A percentile compares a stretch with the other conserved stretches of the same genome.
Conservation (phyloP, 2,888 invertebrate genomes). For the Torymus texanus region DNA sequence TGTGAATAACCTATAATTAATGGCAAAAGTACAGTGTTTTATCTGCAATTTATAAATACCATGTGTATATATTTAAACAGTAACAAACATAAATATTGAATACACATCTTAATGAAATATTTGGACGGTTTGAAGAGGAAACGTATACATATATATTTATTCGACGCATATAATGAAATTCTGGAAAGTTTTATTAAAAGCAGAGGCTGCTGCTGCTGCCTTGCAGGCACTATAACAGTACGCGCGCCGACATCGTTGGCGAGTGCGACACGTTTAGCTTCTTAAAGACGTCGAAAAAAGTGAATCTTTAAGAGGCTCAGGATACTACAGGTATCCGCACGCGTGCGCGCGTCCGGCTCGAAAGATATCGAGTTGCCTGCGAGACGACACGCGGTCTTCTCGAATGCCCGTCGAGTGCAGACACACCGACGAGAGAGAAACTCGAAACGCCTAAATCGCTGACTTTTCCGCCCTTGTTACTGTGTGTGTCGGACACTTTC, state of each 20-base stretch:
- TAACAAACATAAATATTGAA: too few relatives aligned
- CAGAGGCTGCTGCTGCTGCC: neutral
- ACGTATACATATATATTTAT: too few relatives aligned
- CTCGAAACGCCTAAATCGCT: conserved; percentile 73
- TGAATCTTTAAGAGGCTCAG: conserved; percentile 72
- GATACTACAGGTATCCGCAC: conserved; percentile 67
- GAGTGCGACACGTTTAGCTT: conserved; percentile 35
- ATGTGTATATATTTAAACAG: too few relatives aligned
- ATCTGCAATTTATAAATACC: too few relatives aligned
- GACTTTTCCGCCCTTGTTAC: conserved; percentile 69
- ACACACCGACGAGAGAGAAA: conserved; percentile 63
- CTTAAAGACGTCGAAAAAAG: conserved; percentile 59
- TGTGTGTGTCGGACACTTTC: neutral
- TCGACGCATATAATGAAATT: neutral
- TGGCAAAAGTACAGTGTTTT: too few relatives aligned
- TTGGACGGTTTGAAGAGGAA: too few relatives aligned
- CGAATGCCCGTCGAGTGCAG: conserved; percentile 64
- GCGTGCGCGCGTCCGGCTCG: conserved; percentile 69
- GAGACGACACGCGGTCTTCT: conserved; percentile 66
- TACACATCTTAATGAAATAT: too few relatives aligned
- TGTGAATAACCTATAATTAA: too few relatives aligned
- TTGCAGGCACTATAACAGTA: too few relatives aligned
- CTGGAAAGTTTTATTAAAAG: conserved; percentile 12
- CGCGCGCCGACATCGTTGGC: neutral
- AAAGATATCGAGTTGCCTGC: conserved; percentile 70